Evolutionary conservation across 2,797 vertebrate genomes (phyloP), one percentile per base, ranked within the genome.

Genomic region (Lateolabrax maculatus): DNA sequence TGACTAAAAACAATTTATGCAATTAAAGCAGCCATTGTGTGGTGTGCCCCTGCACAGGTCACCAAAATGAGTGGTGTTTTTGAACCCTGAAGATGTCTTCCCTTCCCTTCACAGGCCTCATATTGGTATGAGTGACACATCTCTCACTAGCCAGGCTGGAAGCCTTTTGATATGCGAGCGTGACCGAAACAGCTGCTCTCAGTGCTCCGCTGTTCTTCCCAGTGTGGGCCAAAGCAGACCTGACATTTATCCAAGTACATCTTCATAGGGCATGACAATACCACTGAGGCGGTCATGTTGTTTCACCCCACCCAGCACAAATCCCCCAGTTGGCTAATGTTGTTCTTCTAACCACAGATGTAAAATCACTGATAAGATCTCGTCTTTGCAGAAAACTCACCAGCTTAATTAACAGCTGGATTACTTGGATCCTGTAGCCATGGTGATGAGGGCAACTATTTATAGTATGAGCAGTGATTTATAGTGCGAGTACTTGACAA

Each of bases 161-260:
- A 84, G 85, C 65, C 80, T 87, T 89, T 88, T 84, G 86, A 90
- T 87, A 86, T 23, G 75, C 44, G 41, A 78, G 84, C 68, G 36
- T 71, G 83, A 83, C 83, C 37, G 43, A 72, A 77, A 64, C 86
- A 84, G 82, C 89, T 80, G 85, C 82, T 78, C 73, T 55, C 62
- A 25, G 65, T 37, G 39, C 77, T 68, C 46, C 29, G 21, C 74
- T 71, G 72, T 70, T 81, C 63, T 53, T 58, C 79, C 81, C 80
- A 44, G 80, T 44, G 84, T 69, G 72, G 86, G 80, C 60, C 37
- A 4, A 55, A 77, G 83, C 63, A 79, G 78, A 73, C 66, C 75
- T 90, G 83, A 90, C 91, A 92, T 90, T 91, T 90, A 92, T 81
- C 79, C 36, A 51, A 83, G 81, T 79, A 84, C 68, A 74, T 86